Conservation (phyloP, 1,140 invertebrate genomes). For the Musca vetustissima region DNA sequence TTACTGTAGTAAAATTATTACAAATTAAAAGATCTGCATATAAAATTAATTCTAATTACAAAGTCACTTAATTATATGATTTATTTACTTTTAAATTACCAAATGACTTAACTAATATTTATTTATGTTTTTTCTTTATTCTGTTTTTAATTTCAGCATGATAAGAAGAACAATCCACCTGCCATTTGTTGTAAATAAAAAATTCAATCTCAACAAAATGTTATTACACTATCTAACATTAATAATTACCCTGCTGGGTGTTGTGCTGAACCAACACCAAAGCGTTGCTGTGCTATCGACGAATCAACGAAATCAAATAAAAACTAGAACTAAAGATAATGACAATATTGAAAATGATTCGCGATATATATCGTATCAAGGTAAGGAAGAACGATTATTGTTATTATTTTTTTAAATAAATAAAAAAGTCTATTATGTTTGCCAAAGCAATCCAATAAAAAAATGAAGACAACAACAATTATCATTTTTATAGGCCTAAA, state of each 20-base stretch:
- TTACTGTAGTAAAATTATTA: no score
- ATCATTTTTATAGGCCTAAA: no score
- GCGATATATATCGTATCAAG: conserved; percentile 58
- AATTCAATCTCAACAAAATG: conserved; percentile 11
- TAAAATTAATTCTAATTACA: no score
- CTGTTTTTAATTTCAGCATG: not conserved
- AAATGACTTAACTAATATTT: conserved; percentile 1
- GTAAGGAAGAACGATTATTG: no score
- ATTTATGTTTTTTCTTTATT: not conserved
- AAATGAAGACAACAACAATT: no score
- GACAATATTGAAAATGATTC: conserved; percentile 52
- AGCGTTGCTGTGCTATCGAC: not conserved
- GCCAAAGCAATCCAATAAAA: no score
- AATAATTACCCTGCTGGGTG: conserved; percentile 6
- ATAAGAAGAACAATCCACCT: conserved; percentile 5
- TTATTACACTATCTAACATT: conserved; percentile 11
- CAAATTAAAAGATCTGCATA: no score
- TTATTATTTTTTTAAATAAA: conserved; percentile 29
- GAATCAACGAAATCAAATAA: not conserved
- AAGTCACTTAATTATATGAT: no score
- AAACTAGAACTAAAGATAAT: conserved; percentile 34
- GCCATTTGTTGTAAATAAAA: not conserved
- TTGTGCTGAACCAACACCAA: not conserved
- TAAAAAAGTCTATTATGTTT: no score
- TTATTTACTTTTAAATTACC: no score